A percentile compares a stretch with the other conserved stretches of the same genome.
Conservation (phyloP, 1,140 invertebrate genomes). For the Elymnias hypermnestra region DNA sequence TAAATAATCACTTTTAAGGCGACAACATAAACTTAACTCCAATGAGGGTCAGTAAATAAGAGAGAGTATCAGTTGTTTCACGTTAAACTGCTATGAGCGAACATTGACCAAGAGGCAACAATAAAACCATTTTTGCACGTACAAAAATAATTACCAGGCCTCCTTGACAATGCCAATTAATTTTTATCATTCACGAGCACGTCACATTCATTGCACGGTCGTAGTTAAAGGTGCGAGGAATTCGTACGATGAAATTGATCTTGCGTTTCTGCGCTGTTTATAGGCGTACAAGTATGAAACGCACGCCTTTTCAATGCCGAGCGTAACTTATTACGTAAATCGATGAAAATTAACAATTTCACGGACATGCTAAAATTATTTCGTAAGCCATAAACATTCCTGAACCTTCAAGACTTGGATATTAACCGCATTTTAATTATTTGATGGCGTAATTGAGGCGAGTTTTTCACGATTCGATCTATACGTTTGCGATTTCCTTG, state of each 20-base stretch:
- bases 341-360: slow-evolving; percentile 25
- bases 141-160: slow-evolving; percentile 26
- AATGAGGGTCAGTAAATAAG: slow-evolving; percentile 20
- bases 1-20: slow-evolving; percentile 11
- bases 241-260: slow-evolving; percentile 9
- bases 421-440: slow-evolving; percentile 1
- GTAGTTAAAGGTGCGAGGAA: slow-evolving; percentile 17
- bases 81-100: slow-evolving; percentile 10
- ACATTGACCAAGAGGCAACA: slow-evolving; percentile 18
- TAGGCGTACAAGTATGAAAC: slow-evolving; percentile 12
- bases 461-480: slow-evolving; percentile 1
- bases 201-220: slow-evolving; percentile 19
- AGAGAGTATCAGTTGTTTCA: slow-evolving; percentile 8
- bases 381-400: slow-evolving; percentile 14
- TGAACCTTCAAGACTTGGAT: slow-evolving; percentile 11
- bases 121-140: slow-evolving; percentile 26
- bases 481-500: neutral
- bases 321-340: slow-evolving; percentile 21
- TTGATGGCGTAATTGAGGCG: neutral
- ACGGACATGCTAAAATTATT: slow-evolving; percentile 20
- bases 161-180: slow-evolving; percentile 35
- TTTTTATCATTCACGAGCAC: slow-evolving; percentile 29
- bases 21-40: slow-evolving; percentile 17
- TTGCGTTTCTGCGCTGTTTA: slow-evolving; percentile 3
- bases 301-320: slow-evolving; percentile 13